Percentiles rank a stretch among this genome's conserved stretches.
These are phyloP conservation scores for Ectropis grisescens DNA, from an alignment of 1,140 invertebrate species.

Conservation along the genomic window DNA sequence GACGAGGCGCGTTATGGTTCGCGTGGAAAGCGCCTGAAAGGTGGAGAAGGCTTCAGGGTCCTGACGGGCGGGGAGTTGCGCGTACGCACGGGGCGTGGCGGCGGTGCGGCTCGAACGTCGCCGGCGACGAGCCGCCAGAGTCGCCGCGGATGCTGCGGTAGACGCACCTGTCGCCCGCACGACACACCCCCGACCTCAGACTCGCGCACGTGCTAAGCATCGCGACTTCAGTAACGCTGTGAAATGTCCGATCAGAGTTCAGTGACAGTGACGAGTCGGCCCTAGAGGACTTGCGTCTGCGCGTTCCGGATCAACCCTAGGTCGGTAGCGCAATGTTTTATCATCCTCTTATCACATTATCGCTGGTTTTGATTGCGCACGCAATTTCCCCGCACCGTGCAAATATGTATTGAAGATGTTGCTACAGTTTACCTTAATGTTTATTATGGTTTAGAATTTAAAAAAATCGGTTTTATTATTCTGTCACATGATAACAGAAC, in stretches of 20 bases:
- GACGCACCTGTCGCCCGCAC: constrained; percentile 31
- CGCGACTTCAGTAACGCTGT: constrained; percentile 12
- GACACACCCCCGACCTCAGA: constrained; percentile 5
- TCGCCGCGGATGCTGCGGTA: constrained; percentile 53
- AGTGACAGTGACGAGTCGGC: constrained; percentile 34
- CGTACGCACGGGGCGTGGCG: constrained; percentile 53
- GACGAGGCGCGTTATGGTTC: too few species aligned
- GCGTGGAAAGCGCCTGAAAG: constrained; percentile 33
- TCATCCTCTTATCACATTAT: constrained; percentile 44
- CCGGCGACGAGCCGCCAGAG: constrained; percentile 22
- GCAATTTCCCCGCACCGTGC: constrained; percentile 33
- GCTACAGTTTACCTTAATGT: background rate
- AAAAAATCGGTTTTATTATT: background rate
- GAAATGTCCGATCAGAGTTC: constrained; percentile 36
- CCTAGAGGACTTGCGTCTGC: constrained; percentile 21
- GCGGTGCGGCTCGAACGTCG: constrained; percentile 14
- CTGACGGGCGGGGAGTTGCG: constrained; percentile 45
- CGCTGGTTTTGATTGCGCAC: constrained; percentile 34
- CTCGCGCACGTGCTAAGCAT: constrained; percentile 9
- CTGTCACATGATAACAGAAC: background rate
- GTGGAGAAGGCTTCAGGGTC: constrained; percentile 36
- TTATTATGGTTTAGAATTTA: background rate
- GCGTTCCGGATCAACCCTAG: constrained; percentile 44
- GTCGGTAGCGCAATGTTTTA: constrained; percentile 40
- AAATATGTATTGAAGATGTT: constrained; percentile 13